Base-by-base conservation (phyloP, 2,797 vertebrate species). In the Leucoraja ocellata region DNA sequence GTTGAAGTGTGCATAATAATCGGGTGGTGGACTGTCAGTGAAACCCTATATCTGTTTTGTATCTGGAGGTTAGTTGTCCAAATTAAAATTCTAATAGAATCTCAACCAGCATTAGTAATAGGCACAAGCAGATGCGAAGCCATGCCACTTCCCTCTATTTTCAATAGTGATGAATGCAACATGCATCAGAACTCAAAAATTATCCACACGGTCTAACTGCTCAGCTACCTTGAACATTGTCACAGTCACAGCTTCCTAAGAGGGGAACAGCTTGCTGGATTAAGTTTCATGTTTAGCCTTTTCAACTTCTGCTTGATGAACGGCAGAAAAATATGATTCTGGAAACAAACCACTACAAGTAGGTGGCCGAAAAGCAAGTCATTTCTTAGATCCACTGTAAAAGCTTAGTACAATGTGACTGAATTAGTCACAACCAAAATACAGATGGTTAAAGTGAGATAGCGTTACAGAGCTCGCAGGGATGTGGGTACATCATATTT, bases 401-500 rank as follows among this genome's bases (percentile, higher is more conserved):
- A 54, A 54, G 46, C 46, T 54, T 54, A 54, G 46, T 54, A 54
- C 90, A 74, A 68, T 91, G 90, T 46, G 71, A 91, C 90, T 74
- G 90, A 91, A 91, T 74, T 91, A 74, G 68, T 91, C 36, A 73
- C 71, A 91, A 91, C 73, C 73, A 91, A 91, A 68, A 73, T 91
- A 91, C 90, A 91, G 90, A 91, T 91, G 90, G 90, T 74, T 74
- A 91, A 91, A 91, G 68, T 74, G 71, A 36, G 39, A 91, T 91
- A 91, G 39, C 68, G 74, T 91, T 74, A 25, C 90, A 91, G 90
- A 74, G 71, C 68, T 74, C 90, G 25, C 21, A 54, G 68, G 90
- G 90, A 91, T 54, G 90, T 74, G 90, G 90, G 90, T 91, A 91
- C 36, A 14, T 39, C 36, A 13, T 74, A 91, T 74, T 73, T 91